A percentile compares a stretch with the other conserved stretches of the same genome.
Evolutionary conservation across 2,113 vertebrate genomes (phyloP).

Genomic region (Stegastes partitus): DNA sequence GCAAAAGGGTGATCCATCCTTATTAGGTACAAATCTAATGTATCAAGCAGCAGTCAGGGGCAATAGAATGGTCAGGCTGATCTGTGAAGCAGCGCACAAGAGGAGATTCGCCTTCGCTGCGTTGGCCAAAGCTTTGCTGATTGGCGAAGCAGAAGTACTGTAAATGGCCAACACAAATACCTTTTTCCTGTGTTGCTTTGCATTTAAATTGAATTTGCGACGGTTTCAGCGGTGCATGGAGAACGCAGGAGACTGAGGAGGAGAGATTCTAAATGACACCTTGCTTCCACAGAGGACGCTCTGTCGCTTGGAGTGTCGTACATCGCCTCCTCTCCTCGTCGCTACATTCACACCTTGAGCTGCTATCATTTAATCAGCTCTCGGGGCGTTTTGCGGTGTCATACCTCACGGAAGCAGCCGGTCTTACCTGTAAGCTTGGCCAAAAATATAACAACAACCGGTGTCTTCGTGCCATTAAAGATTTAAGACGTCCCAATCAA

Average conservation of each 20-base stretch:
- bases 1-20: conserved; percentile 68
- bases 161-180: conserved; percentile 66
- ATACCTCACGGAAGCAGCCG: conserved; percentile 13
- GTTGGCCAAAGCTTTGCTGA: conserved; percentile 24
- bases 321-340: conserved; percentile 33
- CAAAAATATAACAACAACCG: background rate
- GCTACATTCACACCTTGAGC: conserved; percentile 21
- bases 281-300: conserved; percentile 36
- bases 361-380: conserved; percentile 31
- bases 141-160: conserved; percentile 45
- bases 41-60: conserved; percentile 51
- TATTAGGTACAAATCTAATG: conserved; percentile 67
- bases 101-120: conserved; percentile 22
- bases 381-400: conserved; percentile 30
- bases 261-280: conserved; percentile 53
- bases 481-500: background rate
- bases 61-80: conserved; percentile 44
- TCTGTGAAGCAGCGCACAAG: conserved; percentile 22
- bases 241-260: conserved; percentile 44
- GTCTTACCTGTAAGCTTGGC: background rate
- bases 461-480: background rate
- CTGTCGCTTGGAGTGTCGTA: conserved; percentile 26
- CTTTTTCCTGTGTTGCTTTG: conserved; percentile 69
- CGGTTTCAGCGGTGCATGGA: conserved; percentile 32
- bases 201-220: conserved; percentile 81